Evolutionary conservation across 2,888 invertebrate species (phyloP), one percentile per base, ranked within the genome.

Genomic region (Heliconius cydno): DNA sequence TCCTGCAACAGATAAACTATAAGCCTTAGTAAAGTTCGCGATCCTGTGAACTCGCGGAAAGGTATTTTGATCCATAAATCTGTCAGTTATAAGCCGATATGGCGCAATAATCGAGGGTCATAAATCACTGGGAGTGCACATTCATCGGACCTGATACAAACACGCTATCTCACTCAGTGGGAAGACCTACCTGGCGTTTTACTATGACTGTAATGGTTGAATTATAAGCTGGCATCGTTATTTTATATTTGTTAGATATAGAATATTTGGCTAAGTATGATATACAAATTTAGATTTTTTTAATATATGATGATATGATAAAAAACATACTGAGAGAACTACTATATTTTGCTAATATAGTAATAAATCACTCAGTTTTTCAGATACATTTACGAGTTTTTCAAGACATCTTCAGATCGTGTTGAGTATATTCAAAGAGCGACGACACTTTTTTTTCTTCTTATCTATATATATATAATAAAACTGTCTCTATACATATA

Each of bases 101-200:
- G 77, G 85, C 85, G 84, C 85, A 85, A 87, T 87, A 86, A 84
- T 81, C 82, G 79, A 78, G 84, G 80, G 84, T 81, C 78, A 88
- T 89, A 89, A 87, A 87, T 89, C 88, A 88, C 85, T 82, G 81
- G 85, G 86, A 88, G 89, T 89, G 88, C 86, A 84, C 87, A 85
- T 84, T 85, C 84, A 83, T 85, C 81, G 82, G 78, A 76, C 81
- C 82, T 81, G 84, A 82, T 83, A 82, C 77, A 83, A 76, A 78
- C 77, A 66, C 80, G 73, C 80, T 79, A 80, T 82, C 78, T 81
- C 81, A 82, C 76, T 79, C 81, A 80, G 80, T 80, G 83, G 79
- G 81, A 81, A 80, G 82, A 78, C 76, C 81, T 73, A 81, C 77
- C 78, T 75, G 78, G 79, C 57, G 38, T 74, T 52, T 78, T 74